Percentiles rank a stretch among this genome's conserved stretches.
These are phyloP conservation scores for Toxostoma redivivum DNA, from an alignment of 2,113 vertebrate genomes.

Conservation along the genomic window DNA sequence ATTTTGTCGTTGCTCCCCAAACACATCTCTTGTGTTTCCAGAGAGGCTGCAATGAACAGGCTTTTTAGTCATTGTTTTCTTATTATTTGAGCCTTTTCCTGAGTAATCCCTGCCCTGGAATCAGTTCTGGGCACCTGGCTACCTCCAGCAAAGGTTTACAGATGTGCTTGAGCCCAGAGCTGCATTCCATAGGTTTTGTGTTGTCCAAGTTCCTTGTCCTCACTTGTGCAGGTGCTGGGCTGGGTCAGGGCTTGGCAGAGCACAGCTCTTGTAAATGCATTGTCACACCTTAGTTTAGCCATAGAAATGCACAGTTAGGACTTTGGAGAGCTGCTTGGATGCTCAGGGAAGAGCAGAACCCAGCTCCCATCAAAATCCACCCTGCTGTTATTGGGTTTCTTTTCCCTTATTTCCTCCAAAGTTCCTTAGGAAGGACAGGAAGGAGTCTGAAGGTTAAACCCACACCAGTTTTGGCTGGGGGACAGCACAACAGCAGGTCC, in stretches of 20 bases:
- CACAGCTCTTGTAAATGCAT: not conserved
- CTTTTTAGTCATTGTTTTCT: not conserved
- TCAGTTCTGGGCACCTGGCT: not conserved
- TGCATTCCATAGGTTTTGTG: not conserved
- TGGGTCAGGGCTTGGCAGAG: not conserved
- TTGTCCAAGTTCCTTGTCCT: not conserved
- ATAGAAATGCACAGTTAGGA: not conserved
- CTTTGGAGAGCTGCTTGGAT: not conserved
- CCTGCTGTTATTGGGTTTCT: fast-evolving
- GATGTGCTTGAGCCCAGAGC: not conserved
- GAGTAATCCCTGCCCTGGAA: not conserved
- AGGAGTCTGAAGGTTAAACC: not conserved
- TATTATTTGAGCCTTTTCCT: not conserved
- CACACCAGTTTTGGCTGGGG: not conserved
- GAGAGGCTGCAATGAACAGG: not conserved
- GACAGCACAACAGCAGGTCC: not conserved
- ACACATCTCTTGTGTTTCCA: not conserved
- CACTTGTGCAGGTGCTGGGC: not conserved
- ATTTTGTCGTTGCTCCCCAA: not conserved
- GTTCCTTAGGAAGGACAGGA: not conserved
- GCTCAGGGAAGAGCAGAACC: not conserved
- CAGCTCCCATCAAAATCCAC: not conserved
- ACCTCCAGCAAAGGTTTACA: not conserved
- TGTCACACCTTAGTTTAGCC: not conserved
- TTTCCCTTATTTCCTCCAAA: not conserved